These are phyloP conservation scores for Thalassaphorura encarpata DNA, from an alignment of 1,140 invertebrate species.

Conservation along the genomic window DNA sequence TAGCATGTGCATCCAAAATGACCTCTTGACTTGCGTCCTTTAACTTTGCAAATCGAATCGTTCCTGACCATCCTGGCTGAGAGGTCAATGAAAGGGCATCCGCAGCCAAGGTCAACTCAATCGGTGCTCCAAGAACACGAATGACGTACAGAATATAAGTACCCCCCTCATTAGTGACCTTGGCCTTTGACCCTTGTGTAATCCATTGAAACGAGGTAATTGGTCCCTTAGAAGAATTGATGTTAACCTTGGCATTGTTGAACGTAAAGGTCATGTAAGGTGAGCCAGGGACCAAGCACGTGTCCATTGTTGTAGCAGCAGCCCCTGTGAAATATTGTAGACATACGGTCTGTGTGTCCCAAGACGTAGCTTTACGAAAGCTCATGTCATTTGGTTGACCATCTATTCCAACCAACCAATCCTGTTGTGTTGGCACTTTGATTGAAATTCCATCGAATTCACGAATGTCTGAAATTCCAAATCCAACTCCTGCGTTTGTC, in stretches of 20 bases:
- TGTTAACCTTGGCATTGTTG: constrained; percentile 8
- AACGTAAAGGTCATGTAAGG: constrained; percentile 22
- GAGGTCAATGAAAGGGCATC: constrained; percentile 1
- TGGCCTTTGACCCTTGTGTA: constrained; percentile 11
- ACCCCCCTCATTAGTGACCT: constrained; percentile 5
- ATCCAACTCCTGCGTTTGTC: constrained; percentile 8
- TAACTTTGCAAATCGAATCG: constrained; percentile 24
- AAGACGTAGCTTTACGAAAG: constrained; percentile 16
- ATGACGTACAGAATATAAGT: constrained; percentile 20
- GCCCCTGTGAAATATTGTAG: constrained; percentile 18
- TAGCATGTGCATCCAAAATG: constrained; percentile 15
- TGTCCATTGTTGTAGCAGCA: constrained; percentile 10
- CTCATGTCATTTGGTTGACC: constrained; percentile 13
- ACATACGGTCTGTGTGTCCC: constrained; percentile 27
- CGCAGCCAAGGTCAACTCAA: background rate
- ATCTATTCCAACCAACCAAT: constrained; percentile 7
- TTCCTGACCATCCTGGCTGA: constrained; percentile 11
- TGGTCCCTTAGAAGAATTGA: constrained; percentile 8
- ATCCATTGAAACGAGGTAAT: constrained; percentile 8
- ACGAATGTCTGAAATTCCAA: constrained; percentile 15
- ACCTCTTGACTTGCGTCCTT: constrained; percentile 16
- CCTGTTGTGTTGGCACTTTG: constrained; percentile 3
- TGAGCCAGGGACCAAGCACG: constrained; percentile 17
- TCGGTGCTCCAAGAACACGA: too few relatives aligned
- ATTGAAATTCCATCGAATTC: constrained; percentile 23